Conservation (phyloP, 2,113 vertebrate genomes). For the Dipodomys merriami region DNA sequence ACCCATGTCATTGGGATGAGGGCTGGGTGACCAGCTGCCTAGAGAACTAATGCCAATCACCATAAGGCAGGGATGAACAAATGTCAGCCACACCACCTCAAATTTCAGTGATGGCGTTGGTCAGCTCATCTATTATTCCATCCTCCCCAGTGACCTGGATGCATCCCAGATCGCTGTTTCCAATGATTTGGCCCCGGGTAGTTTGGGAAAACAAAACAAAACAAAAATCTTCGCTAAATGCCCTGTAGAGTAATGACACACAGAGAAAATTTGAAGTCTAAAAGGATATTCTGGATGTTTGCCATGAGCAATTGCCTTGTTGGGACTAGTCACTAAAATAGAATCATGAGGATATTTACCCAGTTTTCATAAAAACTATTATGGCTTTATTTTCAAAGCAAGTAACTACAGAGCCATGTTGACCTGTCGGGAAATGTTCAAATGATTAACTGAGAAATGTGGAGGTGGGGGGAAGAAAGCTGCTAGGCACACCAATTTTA, state of each 20-base stretch:
- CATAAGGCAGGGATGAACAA: not conserved
- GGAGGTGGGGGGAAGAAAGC: slow-evolving; percentile 77
- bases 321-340: slow-evolving; percentile 74
- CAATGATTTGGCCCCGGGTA: slow-evolving; percentile 33
- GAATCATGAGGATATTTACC: slow-evolving; percentile 75
- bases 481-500: slow-evolving; percentile 56
- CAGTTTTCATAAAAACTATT: slow-evolving; percentile 81
- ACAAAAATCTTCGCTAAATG: slow-evolving; percentile 12
- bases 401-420: slow-evolving; percentile 79
- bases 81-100: not conserved
- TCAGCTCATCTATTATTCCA: not conserved
- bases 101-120: not conserved
- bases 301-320: slow-evolving; percentile 78
- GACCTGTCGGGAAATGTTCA: slow-evolving; percentile 76
- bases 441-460: slow-evolving; percentile 79
- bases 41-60: not conserved
- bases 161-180: not conserved
- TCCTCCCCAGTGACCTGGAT: slow-evolving; percentile 21
- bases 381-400: slow-evolving; percentile 82
- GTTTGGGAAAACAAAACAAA: not conserved
- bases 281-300: slow-evolving; percentile 58
- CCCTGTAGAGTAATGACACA: slow-evolving; percentile 61
- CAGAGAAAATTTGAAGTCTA: slow-evolving; percentile 69
- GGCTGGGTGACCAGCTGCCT: not conserved
- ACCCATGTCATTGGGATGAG: not conserved